Percentiles rank a stretch among this genome's conserved stretches.
These are phyloP conservation scores for Drosophila limbata DNA, from an alignment of 2,888 invertebrate genomes.

Conservation along the genomic window DNA sequence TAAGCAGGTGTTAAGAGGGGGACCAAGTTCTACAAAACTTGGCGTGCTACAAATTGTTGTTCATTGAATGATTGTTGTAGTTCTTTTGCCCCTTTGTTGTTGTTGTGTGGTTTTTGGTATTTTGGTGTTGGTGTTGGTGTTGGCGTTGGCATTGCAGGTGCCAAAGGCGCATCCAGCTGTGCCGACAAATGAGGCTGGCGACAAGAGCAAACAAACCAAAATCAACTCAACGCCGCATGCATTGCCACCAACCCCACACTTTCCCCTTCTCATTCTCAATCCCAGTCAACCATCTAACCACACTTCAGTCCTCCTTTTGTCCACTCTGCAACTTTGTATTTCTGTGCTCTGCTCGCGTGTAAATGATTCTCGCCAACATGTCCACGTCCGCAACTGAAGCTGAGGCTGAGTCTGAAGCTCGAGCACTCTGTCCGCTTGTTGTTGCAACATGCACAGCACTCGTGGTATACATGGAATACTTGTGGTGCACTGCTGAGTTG, in stretches of 20 bases:
- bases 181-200: slow-evolving; percentile 79
- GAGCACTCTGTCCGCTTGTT: slow-evolving; percentile 35
- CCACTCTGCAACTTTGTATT: slow-evolving; percentile 22
- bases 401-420: slow-evolving; percentile 20
- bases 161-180: slow-evolving; percentile 77
- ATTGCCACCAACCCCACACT: slow-evolving; percentile 2
- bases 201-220: slow-evolving; percentile 82
- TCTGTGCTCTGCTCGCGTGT: slow-evolving; percentile 66
- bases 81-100: slow-evolving; percentile 10
- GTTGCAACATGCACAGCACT: slow-evolving; percentile 54
- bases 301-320: slow-evolving; percentile 4
- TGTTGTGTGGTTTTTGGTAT: slow-evolving; percentile 10
- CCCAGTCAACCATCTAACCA: slow-evolving; percentile 9
- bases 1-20: slow-evolving; percentile 58
- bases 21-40: slow-evolving; percentile 40
- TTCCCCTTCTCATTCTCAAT: no score
- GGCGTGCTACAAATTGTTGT: slow-evolving; percentile 65
- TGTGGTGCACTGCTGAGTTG: slow-evolving; percentile 51
- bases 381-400: slow-evolving; percentile 48
- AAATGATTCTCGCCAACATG: slow-evolving; percentile 76
- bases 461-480: slow-evolving; percentile 17
- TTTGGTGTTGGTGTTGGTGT: slow-evolving; percentile 22
- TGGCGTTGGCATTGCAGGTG: slow-evolving; percentile 64
- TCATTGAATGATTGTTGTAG: slow-evolving; percentile 41
- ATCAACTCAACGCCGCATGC: slow-evolving; percentile 68